These are phyloP conservation scores for Scaeva pyrastri DNA, from an alignment of 2,888 invertebrate species.

Conservation along the genomic window DNA sequence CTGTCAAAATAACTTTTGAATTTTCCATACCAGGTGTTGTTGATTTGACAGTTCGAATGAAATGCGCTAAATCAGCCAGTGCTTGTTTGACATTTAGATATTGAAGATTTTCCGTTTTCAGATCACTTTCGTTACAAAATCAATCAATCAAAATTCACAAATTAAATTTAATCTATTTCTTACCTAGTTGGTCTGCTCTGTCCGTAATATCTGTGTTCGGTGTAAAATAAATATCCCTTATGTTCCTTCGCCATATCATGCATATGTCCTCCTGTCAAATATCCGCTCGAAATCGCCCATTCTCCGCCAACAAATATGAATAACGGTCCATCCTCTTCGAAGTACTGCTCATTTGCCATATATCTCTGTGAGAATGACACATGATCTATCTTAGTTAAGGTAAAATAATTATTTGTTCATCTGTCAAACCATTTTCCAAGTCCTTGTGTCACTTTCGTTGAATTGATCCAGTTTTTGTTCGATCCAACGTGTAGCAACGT, in stretches of 20 bases:
- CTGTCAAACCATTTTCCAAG: conserved; percentile 84
- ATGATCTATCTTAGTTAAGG: not conserved
- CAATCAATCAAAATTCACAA: not conserved
- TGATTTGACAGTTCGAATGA: conserved; percentile 85
- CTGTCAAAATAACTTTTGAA: conserved; percentile 85
- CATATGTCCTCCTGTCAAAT: conserved; percentile 87
- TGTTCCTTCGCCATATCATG: conserved; percentile 86
- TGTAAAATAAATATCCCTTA: conserved; percentile 88
- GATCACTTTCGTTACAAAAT: conserved; percentile 83
- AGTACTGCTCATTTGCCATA: conserved; percentile 84
- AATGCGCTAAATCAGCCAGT: conserved; percentile 88
- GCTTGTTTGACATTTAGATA: conserved; percentile 88
- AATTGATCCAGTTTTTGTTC: conserved; percentile 87
- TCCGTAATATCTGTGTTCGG: conserved; percentile 94
- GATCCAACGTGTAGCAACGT: conserved; percentile 83
- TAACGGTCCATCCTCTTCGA: conserved; percentile 85
- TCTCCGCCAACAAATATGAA: conserved; percentile 89
- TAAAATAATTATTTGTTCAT: conserved; percentile 6
- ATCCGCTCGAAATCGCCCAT: conserved; percentile 87
- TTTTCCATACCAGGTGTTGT: conserved; percentile 80
- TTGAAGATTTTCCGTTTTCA: conserved; percentile 86
- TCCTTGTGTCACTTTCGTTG: conserved; percentile 85
- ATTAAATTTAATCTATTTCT: conserved; percentile 77
- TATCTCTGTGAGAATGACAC: conserved; percentile 82
- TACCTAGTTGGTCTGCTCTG: conserved; percentile 89